These are phyloP conservation scores for Macquaria australasica DNA, from an alignment of 2,113 vertebrate genomes.

Conservation along the genomic window DNA sequence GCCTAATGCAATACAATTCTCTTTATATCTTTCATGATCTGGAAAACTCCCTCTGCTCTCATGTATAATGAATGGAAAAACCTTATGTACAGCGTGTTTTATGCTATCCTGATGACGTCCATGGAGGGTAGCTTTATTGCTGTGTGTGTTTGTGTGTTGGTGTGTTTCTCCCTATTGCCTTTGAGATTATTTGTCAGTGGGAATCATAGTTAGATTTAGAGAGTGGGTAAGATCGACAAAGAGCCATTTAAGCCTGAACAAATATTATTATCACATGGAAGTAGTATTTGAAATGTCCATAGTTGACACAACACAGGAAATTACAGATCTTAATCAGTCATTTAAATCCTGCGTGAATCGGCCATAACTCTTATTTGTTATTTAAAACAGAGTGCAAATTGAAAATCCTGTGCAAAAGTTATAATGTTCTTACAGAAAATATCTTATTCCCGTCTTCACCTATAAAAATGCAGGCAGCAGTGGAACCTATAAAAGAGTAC, in stretches of 20 bases:
- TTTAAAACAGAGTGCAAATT: conserved; percentile 2
- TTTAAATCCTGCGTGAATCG: not conserved
- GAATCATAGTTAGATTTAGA: conserved; percentile 17
- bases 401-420: not conserved
- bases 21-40: conserved; percentile 74
- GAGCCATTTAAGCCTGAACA: not conserved
- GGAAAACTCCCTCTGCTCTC: conserved; percentile 71
- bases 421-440: not conserved
- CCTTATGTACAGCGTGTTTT: conserved; percentile 46
- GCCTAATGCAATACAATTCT: conserved; percentile 73
- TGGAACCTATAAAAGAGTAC: not conserved
- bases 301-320: not conserved
- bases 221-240: no score
- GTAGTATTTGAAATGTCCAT: not conserved
- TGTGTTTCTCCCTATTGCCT: conserved; percentile 30
- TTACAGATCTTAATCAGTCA: not conserved
- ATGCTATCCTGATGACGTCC: conserved; percentile 56
- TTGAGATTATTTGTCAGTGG: conserved; percentile 31
- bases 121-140: conserved; percentile 43
- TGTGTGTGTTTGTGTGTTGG: conserved; percentile 38
- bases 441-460: not conserved
- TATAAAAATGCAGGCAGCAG: not conserved
- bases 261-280: conserved; percentile 2
- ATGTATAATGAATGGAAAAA: conserved; percentile 65
- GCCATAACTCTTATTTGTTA: not conserved